Percentiles rank a stretch among this genome's conserved stretches.
Conservation (phyloP, 2,888 invertebrate species). For the Zootermopsis nevadensis region DNA sequence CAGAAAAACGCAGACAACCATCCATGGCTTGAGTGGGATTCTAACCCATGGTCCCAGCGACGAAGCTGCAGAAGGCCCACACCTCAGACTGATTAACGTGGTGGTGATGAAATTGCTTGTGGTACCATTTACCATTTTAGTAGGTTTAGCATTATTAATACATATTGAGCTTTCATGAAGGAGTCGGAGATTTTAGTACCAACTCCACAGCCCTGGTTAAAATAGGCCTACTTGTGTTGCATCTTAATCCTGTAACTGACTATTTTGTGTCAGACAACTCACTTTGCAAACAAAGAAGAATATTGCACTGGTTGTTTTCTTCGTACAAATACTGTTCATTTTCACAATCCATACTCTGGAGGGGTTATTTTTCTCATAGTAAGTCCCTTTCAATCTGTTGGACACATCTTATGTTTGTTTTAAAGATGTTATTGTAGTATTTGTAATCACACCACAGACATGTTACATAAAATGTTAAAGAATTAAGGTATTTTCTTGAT, state of each 20-base stretch:
- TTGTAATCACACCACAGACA: neutral
- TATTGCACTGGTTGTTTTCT: neutral
- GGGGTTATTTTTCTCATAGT: neutral
- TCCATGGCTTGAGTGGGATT: too few relatives aligned
- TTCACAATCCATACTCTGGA: neutral
- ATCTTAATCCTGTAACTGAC: neutral
- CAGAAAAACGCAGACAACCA: too few relatives aligned
- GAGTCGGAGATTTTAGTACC: too few relatives aligned
- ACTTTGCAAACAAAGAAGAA: neutral
- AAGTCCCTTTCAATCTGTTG: neutral
- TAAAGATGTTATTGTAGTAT: neutral
- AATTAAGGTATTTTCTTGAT: neutral
- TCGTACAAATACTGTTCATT: neutral
- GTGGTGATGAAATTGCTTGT: too few relatives aligned
- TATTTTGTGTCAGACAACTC: neutral
- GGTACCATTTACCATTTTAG: too few relatives aligned
- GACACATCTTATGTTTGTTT: neutral
- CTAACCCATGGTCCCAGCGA: too few relatives aligned
- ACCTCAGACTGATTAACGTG: too few relatives aligned
- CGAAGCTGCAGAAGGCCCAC: too few relatives aligned
- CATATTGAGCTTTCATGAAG: too few relatives aligned
- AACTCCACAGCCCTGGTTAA: too few relatives aligned
- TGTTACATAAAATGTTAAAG: neutral
- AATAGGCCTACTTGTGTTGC: neutral
- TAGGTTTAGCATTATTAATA: too few relatives aligned